Percentiles rank a stretch among this genome's conserved stretches.
phyloP scores from a whole-genome alignment of 2,113 vertebrate genomes.

The Raphicerus campestris region DNA sequence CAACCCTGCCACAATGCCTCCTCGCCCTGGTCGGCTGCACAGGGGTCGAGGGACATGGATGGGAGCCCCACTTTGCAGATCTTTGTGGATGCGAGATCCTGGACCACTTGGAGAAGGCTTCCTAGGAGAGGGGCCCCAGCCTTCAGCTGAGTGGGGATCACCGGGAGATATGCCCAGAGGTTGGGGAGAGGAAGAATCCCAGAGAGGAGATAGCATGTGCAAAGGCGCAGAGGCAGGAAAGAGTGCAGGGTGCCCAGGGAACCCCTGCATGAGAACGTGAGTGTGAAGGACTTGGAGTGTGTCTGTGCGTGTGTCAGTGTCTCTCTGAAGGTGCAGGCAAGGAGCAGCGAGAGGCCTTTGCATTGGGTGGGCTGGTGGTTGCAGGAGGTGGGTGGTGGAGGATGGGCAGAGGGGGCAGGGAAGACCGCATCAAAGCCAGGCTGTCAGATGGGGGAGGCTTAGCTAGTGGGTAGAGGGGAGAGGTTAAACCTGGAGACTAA shows the following conservation, averaged over 20 bases:
- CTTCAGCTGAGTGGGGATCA: background rate
- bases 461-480: background rate
- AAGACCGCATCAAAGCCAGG: background rate
- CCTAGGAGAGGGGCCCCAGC: background rate
- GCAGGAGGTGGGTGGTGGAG: background rate
- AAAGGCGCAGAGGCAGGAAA: background rate
- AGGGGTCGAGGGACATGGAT: accelerated
- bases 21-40: background rate
- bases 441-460: background rate
- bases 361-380: background rate
- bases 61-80: background rate
- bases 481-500: background rate
- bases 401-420: background rate
- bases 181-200: background rate
- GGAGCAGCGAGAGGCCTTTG: background rate
- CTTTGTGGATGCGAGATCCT: background rate
- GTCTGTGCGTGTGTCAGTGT: background rate
- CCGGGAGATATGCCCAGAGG: background rate
- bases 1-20: accelerated
- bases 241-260: background rate
- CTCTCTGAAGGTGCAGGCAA: background rate
- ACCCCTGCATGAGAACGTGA: background rate
- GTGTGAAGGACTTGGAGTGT: background rate
- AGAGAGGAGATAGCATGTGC: background rate
- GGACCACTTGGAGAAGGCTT: background rate